These are phyloP conservation scores for Saxidomus purpurata DNA, from an alignment of 1,140 invertebrate species.

Conservation along the genomic window DNA sequence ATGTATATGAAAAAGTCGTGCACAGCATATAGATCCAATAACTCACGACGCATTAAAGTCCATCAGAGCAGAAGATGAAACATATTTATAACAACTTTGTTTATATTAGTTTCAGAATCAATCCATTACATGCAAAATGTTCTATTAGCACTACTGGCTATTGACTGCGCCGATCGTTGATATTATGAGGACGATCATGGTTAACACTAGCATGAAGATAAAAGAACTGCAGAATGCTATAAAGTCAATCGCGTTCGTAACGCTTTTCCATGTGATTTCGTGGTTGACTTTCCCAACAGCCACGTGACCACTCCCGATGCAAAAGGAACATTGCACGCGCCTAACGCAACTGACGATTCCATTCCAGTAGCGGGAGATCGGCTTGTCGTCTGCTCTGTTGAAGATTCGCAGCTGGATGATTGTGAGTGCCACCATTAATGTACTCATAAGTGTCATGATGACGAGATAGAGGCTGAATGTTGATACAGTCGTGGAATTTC, in stretches of 20 bases:
- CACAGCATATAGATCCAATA: too few species aligned
- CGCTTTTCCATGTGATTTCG: constrained; percentile 52
- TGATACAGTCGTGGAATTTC: constrained; percentile 66
- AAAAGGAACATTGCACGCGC: constrained; percentile 43
- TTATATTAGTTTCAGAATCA: too few species aligned
- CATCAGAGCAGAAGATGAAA: too few species aligned
- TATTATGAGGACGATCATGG: background rate
- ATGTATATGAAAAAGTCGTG: too few species aligned
- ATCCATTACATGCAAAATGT: too few species aligned
- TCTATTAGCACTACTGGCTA: too few species aligned
- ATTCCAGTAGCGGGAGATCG: constrained; percentile 6
- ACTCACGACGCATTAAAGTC: too few species aligned
- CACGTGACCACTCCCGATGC: constrained; percentile 39
- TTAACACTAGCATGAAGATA: constrained; percentile 47
- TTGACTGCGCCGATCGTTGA: constrained; percentile 27
- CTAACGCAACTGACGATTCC: background rate
- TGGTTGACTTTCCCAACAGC: background rate
- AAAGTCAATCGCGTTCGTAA: constrained; percentile 61
- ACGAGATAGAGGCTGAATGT: constrained; percentile 57
- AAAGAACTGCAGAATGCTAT: constrained; percentile 60
- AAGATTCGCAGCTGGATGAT: constrained; percentile 62
- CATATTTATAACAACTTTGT: too few species aligned
- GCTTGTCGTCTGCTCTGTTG: background rate
- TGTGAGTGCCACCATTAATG: background rate
- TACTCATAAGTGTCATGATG: constrained; percentile 35